Evolutionary conservation across 1,140 invertebrate genomes (phyloP), one percentile per base, ranked within the genome.

Genomic region (Brachionus rubens): DNA sequence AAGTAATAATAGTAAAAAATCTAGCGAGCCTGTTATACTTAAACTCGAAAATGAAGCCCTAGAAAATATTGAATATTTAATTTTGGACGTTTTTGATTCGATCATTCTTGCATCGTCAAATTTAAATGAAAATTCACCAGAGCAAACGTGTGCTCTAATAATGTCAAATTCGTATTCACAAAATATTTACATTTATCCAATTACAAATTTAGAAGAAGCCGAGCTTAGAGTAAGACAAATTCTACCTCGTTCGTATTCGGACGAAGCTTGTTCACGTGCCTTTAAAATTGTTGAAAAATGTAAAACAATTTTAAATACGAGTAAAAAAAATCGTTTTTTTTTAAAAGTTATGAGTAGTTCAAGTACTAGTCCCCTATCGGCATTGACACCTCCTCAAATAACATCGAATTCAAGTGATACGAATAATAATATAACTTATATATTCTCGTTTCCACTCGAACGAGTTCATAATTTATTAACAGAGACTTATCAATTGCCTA

Each of bases 41-140:
- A 72, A 72, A 24, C 14, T 72, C 16, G 68, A 72, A 54, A 50
- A 72, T 26, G 68, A 72, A 24, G 68, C 68, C 2, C 50, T 72
- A 46, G 46, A 50, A 30, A n/a, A 50, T 28, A 54, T 72, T 3
- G 68, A 72, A 24, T 40, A 30, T 30, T 48, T 72, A 24, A 28
- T 72, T 2, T 72, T 72, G 46, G 50, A 72, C 28, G 46, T 72
- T 12, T 12, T 72, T 9, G 50, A 72, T 26, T 48, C 68, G 3
- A 72, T 72, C 9, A 40, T 72, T 1, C 16, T 72, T 19, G 68
- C 68, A 14, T 72, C 68, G 30, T 72, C 68, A 1, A 54, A 30
- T 48, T 19, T 72, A 12, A 48, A 33, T 50, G 46, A 72, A 3
- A 30, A 40, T 50, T 33, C 68, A 16, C 46, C 46, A 0, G 50